Evolutionary conservation across 2,888 invertebrate genomes (phyloP).

Genomic region (Ophion ventricosus): DNA sequence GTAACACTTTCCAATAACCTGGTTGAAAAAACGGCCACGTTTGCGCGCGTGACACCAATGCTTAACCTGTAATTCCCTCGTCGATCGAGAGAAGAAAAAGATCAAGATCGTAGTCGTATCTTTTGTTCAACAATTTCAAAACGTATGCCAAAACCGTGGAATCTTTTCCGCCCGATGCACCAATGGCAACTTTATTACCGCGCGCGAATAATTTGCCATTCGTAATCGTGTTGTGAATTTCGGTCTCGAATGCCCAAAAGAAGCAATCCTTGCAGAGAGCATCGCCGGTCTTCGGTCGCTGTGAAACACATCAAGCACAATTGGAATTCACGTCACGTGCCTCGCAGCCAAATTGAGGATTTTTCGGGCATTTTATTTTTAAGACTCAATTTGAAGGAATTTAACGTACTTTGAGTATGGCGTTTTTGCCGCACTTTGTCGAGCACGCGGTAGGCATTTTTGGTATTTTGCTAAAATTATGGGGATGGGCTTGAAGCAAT

Average conservation of each 20-base stretch:
- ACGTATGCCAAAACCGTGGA: slow-evolving; percentile 98
- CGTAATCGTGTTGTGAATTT: slow-evolving; percentile 95
- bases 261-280: slow-evolving; percentile 97
- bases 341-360: background rate
- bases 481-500: background rate
- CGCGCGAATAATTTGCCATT: slow-evolving; percentile 91
- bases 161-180: slow-evolving; percentile 97
- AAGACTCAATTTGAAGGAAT: background rate
- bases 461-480: background rate
- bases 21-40: background rate
- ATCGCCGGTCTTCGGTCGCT: slow-evolving; percentile 96
- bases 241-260: slow-evolving; percentile 96
- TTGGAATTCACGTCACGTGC: background rate
- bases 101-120: slow-evolving; percentile 95
- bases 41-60: background rate
- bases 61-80: slow-evolving; percentile 95
- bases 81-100: slow-evolving; percentile 97
- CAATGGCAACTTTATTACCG: slow-evolving; percentile 95
- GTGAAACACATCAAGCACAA: slow-evolving; percentile 66
- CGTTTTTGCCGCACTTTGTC: slow-evolving; percentile 90
- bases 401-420: slow-evolving; percentile 88
- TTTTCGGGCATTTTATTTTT: slow-evolving; percentile 12
- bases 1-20: background rate
- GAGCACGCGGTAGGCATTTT: slow-evolving; percentile 89
- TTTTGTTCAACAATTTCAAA: slow-evolving; percentile 94